These are phyloP conservation scores for Thalassophryne amazonica DNA, from an alignment of 2,797 vertebrate species.

Conservation along the genomic window DNA sequence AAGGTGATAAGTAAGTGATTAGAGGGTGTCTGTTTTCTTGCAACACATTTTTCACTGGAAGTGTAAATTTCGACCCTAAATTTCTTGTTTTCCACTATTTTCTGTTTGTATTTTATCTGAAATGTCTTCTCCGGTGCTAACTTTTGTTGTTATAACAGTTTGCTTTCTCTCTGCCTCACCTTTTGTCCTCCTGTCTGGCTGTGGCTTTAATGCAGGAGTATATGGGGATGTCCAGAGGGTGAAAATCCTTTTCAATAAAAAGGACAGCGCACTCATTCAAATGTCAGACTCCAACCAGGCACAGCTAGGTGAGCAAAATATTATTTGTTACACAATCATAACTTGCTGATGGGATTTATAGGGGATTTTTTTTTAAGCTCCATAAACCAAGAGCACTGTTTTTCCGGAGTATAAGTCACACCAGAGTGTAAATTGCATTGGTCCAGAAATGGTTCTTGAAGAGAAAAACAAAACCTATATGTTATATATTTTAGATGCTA, in stretches of 20 bases:
- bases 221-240: slow-evolving; percentile 97
- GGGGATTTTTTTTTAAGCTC: too few species aligned
- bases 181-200: slow-evolving; percentile 73
- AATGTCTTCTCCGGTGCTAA: slow-evolving; percentile 69
- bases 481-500: too few species aligned
- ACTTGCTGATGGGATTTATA: too few species aligned
- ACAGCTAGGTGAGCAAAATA: slow-evolving; percentile 89
- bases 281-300: slow-evolving; percentile 97
- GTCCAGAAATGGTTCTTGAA: too few species aligned
- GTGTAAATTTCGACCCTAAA: slow-evolving; percentile 69
- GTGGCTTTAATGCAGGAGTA: slow-evolving; percentile 87
- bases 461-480: too few species aligned
- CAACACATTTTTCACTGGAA: slow-evolving; percentile 38
- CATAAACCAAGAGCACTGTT: too few species aligned
- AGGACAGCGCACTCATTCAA: slow-evolving; percentile 98
- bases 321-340: too few species aligned
- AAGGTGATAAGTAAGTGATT: too few species aligned
- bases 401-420: too few species aligned
- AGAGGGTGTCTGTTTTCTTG: slow-evolving; percentile 56
- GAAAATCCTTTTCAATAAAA: slow-evolving; percentile 99
- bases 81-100: slow-evolving; percentile 81
- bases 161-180: slow-evolving; percentile 61
- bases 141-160: slow-evolving; percentile 45
- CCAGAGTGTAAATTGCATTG: too few species aligned
- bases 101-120: slow-evolving; percentile 64